These are phyloP conservation scores for Choristoneura rosaceana DNA, from an alignment of 2,888 invertebrate genomes.

Conservation along the genomic window DNA sequence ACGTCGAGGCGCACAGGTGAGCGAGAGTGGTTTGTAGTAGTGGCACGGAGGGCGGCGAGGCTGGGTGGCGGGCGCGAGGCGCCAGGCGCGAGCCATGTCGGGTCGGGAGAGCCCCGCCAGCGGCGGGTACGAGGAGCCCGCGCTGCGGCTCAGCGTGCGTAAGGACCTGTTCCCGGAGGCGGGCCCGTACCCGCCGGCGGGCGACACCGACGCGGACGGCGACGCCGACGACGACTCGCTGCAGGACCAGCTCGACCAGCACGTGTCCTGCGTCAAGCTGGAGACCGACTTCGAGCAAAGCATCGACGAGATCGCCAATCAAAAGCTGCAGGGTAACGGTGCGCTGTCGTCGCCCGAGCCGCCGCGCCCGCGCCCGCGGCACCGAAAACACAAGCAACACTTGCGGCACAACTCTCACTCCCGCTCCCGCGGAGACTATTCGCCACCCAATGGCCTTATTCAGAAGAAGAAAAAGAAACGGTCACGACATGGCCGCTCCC, in stretches of 20 bases:
- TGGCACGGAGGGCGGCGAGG: constrained; percentile 74
- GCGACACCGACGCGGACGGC: constrained; percentile 49
- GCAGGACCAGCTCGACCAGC: constrained; percentile 66
- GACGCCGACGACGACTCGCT: constrained; percentile 58
- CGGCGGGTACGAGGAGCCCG: constrained; percentile 79
- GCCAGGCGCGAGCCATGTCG: constrained; percentile 80
- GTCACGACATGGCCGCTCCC: constrained; percentile 70
- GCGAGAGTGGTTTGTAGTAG: constrained; percentile 78
- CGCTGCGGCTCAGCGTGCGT: constrained; percentile 78
- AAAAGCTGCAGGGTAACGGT: constrained; percentile 74
- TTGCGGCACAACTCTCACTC: constrained; percentile 67
- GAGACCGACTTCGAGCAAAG: constrained; percentile 83
- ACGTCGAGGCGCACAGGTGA: constrained; percentile 83
- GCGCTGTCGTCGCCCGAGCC: constrained; percentile 65
- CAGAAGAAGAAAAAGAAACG: constrained; percentile 76
- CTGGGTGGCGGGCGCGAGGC: constrained; percentile 63
- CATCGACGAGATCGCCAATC: constrained; percentile 78
- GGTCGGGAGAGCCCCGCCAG: constrained; percentile 80
- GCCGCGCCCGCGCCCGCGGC: constrained; percentile 71
- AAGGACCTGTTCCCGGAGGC: constrained; percentile 81
- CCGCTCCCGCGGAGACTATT: constrained; percentile 51
- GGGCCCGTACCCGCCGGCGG: constrained; percentile 58
- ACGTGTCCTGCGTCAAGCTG: constrained; percentile 75
- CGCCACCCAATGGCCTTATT: constrained; percentile 70
- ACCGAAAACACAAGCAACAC: constrained; percentile 77